Percentiles rank a stretch among this genome's conserved stretches.
Conservation (phyloP, 2,113 vertebrate species). For the Symphodus melops region DNA sequence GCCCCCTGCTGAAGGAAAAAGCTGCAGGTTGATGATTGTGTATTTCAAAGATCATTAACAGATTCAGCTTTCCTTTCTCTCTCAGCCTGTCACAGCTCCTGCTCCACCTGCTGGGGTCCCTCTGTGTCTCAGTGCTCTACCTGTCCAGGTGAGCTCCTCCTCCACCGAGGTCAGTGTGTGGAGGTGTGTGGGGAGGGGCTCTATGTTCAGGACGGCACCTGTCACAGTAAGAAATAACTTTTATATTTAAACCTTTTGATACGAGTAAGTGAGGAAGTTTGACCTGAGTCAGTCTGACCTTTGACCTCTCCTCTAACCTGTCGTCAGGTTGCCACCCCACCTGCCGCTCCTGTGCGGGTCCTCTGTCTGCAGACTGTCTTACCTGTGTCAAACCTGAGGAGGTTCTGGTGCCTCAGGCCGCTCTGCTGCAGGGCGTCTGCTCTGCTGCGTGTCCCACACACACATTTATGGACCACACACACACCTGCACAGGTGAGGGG, state of each 20-base stretch:
- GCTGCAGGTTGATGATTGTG: too few species aligned
- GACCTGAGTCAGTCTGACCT: not conserved
- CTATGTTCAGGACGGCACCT: slow-evolving; percentile 82
- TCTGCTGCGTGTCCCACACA: slow-evolving; percentile 78
- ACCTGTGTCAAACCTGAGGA: slow-evolving; percentile 82
- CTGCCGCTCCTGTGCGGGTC: slow-evolving; percentile 88
- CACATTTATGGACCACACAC: slow-evolving; percentile 80
- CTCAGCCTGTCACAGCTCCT: slow-evolving; percentile 89
- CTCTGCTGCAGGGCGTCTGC: slow-evolving; percentile 81
- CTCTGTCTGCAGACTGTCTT: slow-evolving; percentile 80
- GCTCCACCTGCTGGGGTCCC: slow-evolving; percentile 87
- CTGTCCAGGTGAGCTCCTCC: slow-evolving; percentile 78
- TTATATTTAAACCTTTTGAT: not conserved
- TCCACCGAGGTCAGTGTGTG: slow-evolving; percentile 89
- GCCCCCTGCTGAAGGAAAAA: too few species aligned
- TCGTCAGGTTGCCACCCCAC: slow-evolving; percentile 88
- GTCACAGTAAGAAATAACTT: slow-evolving; percentile 84
- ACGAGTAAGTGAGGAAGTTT: not conserved
- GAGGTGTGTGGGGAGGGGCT: slow-evolving; percentile 88
- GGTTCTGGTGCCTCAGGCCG: slow-evolving; percentile 77
- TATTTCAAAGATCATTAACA: too few species aligned
- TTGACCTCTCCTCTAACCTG: not conserved
- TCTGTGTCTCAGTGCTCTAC: slow-evolving; percentile 84
- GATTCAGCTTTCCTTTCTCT: not conserved
- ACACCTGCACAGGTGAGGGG: slow-evolving; percentile 86